Base-by-base conservation (phyloP, 2,888 invertebrate genomes). In the Tromatobia lineatoria region DNA sequence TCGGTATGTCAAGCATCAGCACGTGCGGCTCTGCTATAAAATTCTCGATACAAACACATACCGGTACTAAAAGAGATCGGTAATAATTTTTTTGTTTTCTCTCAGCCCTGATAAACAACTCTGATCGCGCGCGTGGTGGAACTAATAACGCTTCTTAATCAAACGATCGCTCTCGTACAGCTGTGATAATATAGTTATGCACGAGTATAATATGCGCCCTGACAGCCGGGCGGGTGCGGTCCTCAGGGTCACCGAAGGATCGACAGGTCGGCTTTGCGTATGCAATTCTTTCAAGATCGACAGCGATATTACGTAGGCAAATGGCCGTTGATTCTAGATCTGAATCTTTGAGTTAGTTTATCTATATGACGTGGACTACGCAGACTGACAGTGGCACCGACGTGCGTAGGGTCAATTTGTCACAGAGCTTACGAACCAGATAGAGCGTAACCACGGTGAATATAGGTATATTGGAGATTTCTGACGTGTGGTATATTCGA, bases 161-260 rank as follows among this genome's bases (percentile, higher is more conserved):
- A 18, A n/a, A 11, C 73, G 38, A 29, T 23, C 25, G 57, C 59
- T 25, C 25, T 25, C 57, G 45, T 18, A 59, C n/a, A 29, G n/a
- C n/a, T 18, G 34, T 1, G 13, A 59, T 59, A 59, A 29, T 15
- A 29, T 23, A 25, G 38, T 20, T 54, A 42, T 42, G 57, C 11
- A 38, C 23, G 25, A 11, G 23, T 11, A 20, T 38, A 38, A 20
- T 18, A 71, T 42, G 45, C 45, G 54, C 15, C 34, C 50, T 20
- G 59, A 57, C 25, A 59, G 54, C 59, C 38, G 42, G 57, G 34
- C 47, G 45, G 54, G 54, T 57, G 52, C 52, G 57, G 73, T 57
- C 71, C n/a, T 80, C 80, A 80, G 80, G 73, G 80, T 80, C 78
- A 54, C 11, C 13, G 50, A 18, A 29, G 29, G 64, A 73, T 73